Base-by-base conservation (phyloP, 2,797 vertebrate species). In the Dermochelys coriacea region DNA sequence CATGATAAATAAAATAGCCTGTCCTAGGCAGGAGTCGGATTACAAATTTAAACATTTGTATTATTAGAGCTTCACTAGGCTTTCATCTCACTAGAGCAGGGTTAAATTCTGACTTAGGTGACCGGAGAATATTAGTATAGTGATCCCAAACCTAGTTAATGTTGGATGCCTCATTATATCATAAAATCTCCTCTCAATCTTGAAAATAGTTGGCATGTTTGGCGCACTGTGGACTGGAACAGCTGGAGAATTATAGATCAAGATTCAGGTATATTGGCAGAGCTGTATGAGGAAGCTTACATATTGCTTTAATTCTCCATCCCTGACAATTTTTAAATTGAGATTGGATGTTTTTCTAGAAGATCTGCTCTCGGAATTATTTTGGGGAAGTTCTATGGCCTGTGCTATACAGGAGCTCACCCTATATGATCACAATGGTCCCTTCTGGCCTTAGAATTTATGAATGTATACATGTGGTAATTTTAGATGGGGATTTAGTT, bases 41-140 rank as follows among this genome's bases (percentile, higher is more conserved):
- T 98, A 97, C 95, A 98, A 94, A 98, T 98, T 98, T 98, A 96
- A 97, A 97, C 97, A 96, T 97, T 98, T 96, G 91, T 97, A 95
- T 98, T 97, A 97, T 97, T 98, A 98, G 93, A 98, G 97, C 93
- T 96, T 95, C 94, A 90, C 29, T 5, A 96, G 95, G 90, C 93
- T 93, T 90, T 93, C 86, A 96, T 94, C 97, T 97, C 96, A 89
- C 78, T 95, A 97, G 95, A 95, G 90, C 89, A 94, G 86, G 95
- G 97, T 97, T 97, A 97, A 98, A 97, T 97, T 97, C 91, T 98
- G 96, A 96, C 97, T 98, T 97, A 96, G 86, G 81, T 96, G 94
- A 59, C 94, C 96, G 64, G 54, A 93, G 85, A 94, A 84, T 95
- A 93, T 88, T 82, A 88, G 80, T 91, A 29, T 80, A 41, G 74